Conservation (phyloP, 2,797 vertebrate species). For the Eospalax fontanierii region DNA sequence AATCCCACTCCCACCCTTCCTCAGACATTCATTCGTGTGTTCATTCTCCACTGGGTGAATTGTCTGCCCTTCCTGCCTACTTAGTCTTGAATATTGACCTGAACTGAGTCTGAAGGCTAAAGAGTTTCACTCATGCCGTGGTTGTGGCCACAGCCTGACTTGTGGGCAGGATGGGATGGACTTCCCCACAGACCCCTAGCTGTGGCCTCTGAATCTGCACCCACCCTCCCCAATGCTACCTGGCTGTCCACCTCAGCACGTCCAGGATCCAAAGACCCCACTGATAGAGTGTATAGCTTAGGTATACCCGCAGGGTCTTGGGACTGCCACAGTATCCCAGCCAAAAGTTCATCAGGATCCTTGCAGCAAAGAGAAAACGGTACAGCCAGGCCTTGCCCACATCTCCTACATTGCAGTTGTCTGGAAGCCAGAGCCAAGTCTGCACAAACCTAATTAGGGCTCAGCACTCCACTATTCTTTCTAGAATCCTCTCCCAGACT, state of each 20-base stretch:
- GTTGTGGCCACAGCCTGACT: not conserved
- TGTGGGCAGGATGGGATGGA: not conserved
- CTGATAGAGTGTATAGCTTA: not conserved
- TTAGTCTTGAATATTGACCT: not conserved
- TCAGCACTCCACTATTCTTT: not conserved
- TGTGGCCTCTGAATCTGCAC: not conserved
- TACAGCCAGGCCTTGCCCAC: not conserved
- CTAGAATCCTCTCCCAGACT: not conserved
- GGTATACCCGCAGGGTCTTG: not conserved
- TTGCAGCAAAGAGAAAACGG: not conserved
- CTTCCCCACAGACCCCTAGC: not conserved
- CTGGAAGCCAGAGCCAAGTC: not conserved
- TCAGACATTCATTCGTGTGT: not conserved
- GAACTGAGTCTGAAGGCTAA: not conserved
- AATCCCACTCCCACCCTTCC: not conserved
- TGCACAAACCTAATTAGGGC: not conserved
- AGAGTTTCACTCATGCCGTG: not conserved
- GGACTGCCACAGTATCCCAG: not conserved
- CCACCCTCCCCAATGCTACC: not conserved
- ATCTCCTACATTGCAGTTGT: not conserved
- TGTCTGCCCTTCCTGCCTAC: not conserved
- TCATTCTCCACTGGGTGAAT: not conserved
- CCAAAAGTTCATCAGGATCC: not conserved
- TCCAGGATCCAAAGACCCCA: not conserved
- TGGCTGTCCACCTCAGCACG: not conserved